Evolutionary conservation across 2,113 vertebrate species (phyloP), one percentile per base, ranked within the genome.

Genomic region (Channa maculata): DNA sequence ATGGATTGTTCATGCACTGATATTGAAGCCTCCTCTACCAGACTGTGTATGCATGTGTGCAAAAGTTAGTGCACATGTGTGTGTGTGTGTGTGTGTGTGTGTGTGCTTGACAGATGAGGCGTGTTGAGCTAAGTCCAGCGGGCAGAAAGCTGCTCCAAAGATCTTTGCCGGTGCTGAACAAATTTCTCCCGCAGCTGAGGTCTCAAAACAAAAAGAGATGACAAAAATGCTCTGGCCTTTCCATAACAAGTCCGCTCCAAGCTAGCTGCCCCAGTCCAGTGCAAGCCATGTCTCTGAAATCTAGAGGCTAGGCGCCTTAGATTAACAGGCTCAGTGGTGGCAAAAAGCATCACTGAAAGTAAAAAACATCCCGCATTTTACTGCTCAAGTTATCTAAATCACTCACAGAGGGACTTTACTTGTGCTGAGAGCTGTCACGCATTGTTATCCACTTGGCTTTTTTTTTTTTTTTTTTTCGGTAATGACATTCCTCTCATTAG

Each of bases 101-200:
- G 72, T 65, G 63, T 55, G 60, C 76, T 79, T 75, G 83, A 86
- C 83, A 86, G 82, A 89, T 84, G 80, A 87, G 85, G 51, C 6
- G 8, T 63, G 75, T 66, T 43, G 71, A 79, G 24, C 24, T 24
- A 24, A 24, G 83, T 87, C 89, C 71, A 3, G 71, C 77, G 51
- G 89, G 83, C 86, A 79, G 66, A 83, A 81, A 86, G 81, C 86
- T 86, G 88, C 77, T 87, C 69, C 69, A 54, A 61, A 88, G 78
- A 90, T 84, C 71, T 84, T 83, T 81, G 80, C 75, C 65, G 59
- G 80, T 84, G 52, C 75, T 75, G 73, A 68, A 36, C 75, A 67
- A 62, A 58, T 71, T 67, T 51, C 37, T 78, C 75, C 75, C 13
- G 61, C 36, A 73, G 79, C 45, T 33, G 14, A 70, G 74, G 59